Evolutionary conservation across 2,888 invertebrate species (phyloP).

Genomic region (Muscina levida): DNA sequence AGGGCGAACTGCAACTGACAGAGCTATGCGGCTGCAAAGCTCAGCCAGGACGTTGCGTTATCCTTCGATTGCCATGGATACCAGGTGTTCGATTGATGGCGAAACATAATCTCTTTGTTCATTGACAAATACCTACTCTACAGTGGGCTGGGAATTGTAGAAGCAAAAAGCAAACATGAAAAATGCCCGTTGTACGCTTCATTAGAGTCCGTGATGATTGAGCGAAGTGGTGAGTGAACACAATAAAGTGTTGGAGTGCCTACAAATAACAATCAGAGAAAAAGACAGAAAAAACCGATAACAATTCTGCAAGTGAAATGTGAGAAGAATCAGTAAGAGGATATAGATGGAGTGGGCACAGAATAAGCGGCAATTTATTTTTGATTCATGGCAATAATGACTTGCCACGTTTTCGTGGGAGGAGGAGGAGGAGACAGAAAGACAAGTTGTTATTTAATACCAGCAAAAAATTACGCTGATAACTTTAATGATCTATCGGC

Average conservation of each 20-base stretch:
- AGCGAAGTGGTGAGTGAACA: conserved; percentile 65
- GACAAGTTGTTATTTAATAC: too few relatives aligned
- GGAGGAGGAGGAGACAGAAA: too few relatives aligned
- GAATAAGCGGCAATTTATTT: too few relatives aligned
- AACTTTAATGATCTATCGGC: too few relatives aligned
- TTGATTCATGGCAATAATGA: too few relatives aligned
- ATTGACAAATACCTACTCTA: conserved; percentile 67
- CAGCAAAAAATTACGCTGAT: too few relatives aligned
- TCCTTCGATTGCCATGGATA: conserved; percentile 73
- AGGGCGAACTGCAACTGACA: conserved; percentile 70
- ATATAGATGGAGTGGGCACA: background rate
- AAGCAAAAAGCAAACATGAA: conserved; percentile 68
- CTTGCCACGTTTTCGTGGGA: too few relatives aligned
- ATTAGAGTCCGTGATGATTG: conserved; percentile 67
- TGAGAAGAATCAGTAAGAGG: background rate
- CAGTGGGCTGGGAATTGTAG: conserved; percentile 72
- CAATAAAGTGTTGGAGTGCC: conserved; percentile 59
- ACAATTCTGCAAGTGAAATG: background rate
- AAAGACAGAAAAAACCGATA: background rate
- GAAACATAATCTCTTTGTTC: conserved; percentile 64
- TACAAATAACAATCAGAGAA: background rate
- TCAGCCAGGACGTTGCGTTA: conserved; percentile 53
- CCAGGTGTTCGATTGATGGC: conserved; percentile 75
- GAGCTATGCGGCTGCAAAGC: conserved; percentile 67
- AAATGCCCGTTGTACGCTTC: conserved; percentile 67